Evolutionary conservation across 1,140 invertebrate species (phyloP).

Genomic region (Conus ventricosus): DNA sequence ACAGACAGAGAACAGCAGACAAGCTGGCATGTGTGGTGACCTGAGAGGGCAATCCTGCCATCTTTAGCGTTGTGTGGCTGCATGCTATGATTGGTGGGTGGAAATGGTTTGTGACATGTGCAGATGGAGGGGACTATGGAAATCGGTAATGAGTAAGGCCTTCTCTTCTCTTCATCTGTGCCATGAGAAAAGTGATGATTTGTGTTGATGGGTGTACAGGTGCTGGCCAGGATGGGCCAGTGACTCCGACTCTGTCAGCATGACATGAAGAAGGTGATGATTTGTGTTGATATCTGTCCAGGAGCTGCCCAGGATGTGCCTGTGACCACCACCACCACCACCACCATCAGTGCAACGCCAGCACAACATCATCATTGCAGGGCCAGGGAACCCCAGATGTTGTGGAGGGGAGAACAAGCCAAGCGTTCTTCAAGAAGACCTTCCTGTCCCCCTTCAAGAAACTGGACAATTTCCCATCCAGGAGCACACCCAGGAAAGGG

Average conservation of each 20-base stretch:
- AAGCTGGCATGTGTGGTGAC: no score
- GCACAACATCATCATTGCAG: background rate
- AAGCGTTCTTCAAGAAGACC: constrained; percentile 54
- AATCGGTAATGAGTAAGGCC: no score
- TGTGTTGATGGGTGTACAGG: background rate
- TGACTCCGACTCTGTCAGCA: background rate
- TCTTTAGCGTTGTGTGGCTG: no score
- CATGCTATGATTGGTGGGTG: no score
- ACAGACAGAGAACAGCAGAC: no score
- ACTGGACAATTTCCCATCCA: constrained; percentile 38
- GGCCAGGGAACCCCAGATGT: background rate
- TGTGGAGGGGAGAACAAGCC: constrained; percentile 22
- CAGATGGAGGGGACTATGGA: no score
- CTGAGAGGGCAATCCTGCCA: no score
- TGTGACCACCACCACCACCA: background rate
- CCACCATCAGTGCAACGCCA: background rate
- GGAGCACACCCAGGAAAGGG: background rate
- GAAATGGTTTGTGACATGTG: no score
- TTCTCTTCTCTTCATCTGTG: no score
- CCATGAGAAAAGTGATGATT: background rate
- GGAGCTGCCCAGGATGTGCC: background rate
- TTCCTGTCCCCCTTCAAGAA: constrained; percentile 57
- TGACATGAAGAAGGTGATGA: background rate
- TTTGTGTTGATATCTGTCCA: background rate
- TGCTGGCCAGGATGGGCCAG: background rate